Evolutionary conservation across 2,113 vertebrate species (phyloP).

Genomic region (Cygnus atratus): DNA sequence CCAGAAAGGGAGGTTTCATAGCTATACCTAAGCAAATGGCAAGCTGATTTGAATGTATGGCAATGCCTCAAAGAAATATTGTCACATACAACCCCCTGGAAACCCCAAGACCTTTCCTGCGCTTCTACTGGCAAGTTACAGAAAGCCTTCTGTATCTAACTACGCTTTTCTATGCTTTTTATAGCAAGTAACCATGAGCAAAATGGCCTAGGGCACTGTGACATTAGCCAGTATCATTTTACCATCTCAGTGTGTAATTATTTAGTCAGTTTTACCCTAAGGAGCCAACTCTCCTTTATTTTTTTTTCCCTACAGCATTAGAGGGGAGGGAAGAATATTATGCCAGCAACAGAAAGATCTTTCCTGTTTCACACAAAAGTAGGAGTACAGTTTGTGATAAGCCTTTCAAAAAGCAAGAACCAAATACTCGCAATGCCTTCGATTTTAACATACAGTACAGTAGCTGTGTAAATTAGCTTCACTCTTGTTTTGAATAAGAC

Average conservation of each 20-base stretch:
- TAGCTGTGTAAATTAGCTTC: slow-evolving; percentile 41
- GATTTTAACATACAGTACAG: slow-evolving; percentile 18
- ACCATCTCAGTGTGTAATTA: slow-evolving; percentile 46
- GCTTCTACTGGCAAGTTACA: slow-evolving; percentile 10
- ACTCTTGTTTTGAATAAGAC: slow-evolving; percentile 51
- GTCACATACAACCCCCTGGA: background rate
- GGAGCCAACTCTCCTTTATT: slow-evolving; percentile 20
- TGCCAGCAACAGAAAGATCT: slow-evolving; percentile 7
- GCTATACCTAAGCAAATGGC: background rate
- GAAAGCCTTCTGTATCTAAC: background rate
- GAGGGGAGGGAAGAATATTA: background rate
- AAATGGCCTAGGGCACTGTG: background rate
- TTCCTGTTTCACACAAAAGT: background rate
- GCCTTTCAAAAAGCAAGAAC: slow-evolving; percentile 26
- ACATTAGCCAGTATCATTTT: slow-evolving; percentile 50
- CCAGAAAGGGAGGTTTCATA: background rate
- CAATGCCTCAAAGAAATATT: background rate
- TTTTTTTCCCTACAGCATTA: slow-evolving; percentile 11
- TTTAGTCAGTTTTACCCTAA: slow-evolving; percentile 53
- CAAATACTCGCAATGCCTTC: background rate
- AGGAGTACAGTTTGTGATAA: slow-evolving; percentile 5
- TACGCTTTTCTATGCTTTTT: slow-evolving; percentile 27
- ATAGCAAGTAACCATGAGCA: slow-evolving; percentile 35
- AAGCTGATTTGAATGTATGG: background rate
- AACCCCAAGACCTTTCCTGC: background rate